Conservation (phyloP, 2,113 vertebrate genomes). For the Chloropsis cyanopogon region DNA sequence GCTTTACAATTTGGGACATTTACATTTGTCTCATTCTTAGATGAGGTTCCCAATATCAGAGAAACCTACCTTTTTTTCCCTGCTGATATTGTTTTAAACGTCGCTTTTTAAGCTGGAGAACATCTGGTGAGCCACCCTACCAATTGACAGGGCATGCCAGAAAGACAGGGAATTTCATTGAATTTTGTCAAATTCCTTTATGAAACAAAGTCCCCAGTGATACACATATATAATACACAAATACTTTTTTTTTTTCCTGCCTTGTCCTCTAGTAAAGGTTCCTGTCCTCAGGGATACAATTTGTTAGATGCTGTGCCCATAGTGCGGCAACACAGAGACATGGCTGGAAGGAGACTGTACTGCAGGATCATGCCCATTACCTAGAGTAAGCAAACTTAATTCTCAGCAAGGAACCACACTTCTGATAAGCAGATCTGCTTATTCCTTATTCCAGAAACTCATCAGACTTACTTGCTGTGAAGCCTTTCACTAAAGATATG, state of each 20-base stretch:
- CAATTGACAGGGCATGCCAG: rapidly evolving
- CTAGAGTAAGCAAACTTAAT: background rate
- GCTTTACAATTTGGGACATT: background rate
- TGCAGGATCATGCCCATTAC: background rate
- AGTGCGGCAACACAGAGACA: background rate
- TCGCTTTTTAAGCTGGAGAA: background rate
- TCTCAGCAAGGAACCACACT: background rate
- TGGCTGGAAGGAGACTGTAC: background rate
- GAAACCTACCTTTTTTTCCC: background rate
- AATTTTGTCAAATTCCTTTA: background rate
- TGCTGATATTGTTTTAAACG: background rate
- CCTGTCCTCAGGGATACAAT: too few relatives aligned
- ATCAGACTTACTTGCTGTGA: background rate
- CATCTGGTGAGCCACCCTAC: background rate
- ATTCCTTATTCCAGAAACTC: background rate
- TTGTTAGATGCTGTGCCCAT: background rate
- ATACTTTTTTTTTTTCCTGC: background rate
- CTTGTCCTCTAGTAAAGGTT: background rate
- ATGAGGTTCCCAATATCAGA: background rate
- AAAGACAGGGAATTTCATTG: background rate
- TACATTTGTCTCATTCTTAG: background rate
- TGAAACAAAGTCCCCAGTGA: background rate
- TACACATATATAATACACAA: background rate
- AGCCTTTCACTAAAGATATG: background rate
- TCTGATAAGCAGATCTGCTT: background rate